Conservation (phyloP, 2,797 vertebrate genomes). For the Cercopithecus hamlyni region DNA sequence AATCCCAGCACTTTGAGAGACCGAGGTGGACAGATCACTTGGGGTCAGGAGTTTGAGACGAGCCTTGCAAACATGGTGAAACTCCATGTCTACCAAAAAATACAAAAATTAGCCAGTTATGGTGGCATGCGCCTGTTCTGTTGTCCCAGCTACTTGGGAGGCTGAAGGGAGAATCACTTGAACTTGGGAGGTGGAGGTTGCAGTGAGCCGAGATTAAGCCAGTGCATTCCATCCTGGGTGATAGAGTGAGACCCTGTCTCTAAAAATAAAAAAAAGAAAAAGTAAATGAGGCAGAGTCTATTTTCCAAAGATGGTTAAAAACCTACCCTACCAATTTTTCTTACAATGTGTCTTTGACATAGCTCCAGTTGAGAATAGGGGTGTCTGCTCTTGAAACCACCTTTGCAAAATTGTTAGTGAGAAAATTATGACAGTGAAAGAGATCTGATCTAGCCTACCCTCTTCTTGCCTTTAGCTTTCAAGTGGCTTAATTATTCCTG, state of each 20-base stretch:
- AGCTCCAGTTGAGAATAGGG: neutral
- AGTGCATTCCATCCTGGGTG: neutral
- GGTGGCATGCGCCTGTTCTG: neutral
- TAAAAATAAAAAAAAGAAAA: neutral
- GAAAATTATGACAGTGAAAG: too few relatives aligned
- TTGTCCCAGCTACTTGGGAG: neutral
- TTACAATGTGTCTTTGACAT: neutral
- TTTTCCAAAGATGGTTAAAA: neutral
- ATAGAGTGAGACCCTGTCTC: neutral
- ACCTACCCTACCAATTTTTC: neutral
- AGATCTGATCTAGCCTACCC: too few relatives aligned
- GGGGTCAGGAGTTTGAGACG: too few relatives aligned
- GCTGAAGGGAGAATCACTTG: neutral
- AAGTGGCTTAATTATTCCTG: too few relatives aligned
- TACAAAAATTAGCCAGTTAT: neutral
- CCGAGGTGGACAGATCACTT: too few relatives aligned
- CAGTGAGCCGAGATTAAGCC: neutral
- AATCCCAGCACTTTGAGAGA: too few relatives aligned
- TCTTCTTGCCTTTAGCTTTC: too few relatives aligned
- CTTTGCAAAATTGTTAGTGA: too few relatives aligned
- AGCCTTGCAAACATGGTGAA: too few relatives aligned
- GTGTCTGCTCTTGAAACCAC: neutral
- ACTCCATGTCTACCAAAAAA: too few relatives aligned
- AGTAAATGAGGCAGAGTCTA: neutral
- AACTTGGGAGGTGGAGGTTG: neutral